phyloP scores from a whole-genome alignment of 2,113 vertebrate genomes.

The Tragelaphus scriptus region DNA sequence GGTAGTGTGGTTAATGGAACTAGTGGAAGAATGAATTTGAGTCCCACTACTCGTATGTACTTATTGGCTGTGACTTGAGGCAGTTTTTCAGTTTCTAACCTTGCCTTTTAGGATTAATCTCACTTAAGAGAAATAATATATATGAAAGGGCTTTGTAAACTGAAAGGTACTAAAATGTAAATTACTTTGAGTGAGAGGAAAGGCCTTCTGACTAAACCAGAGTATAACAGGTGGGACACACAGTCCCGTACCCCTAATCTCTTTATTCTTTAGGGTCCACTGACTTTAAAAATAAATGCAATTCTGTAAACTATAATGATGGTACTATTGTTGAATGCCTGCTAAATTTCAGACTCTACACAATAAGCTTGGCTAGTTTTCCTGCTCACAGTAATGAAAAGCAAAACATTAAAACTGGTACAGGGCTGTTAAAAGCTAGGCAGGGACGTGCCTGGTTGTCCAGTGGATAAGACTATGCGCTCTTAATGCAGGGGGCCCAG shows the following conservation, averaged over 20 bases:
- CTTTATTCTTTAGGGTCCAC: neutral
- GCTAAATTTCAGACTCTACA: neutral
- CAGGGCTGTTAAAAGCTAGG: neutral
- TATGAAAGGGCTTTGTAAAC: neutral
- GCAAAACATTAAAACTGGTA: neutral
- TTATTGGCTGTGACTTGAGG: neutral
- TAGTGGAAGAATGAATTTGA: neutral
- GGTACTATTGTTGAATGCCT: neutral
- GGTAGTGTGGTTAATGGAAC: neutral
- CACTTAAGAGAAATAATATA: neutral
- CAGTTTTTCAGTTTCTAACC: neutral
- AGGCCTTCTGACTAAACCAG: neutral
- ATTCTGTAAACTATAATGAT: neutral
- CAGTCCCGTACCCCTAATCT: neutral
- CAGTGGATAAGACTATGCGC: neutral
- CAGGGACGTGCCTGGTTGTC: neutral
- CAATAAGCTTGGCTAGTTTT: neutral
- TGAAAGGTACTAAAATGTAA: neutral
- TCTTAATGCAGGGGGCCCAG: rapidly evolving
- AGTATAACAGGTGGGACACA: neutral
- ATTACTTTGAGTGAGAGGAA: neutral
- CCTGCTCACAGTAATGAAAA: neutral
- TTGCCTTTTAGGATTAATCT: neutral
- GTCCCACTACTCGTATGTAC: neutral
- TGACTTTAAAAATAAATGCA: neutral